Evolutionary conservation across 2,888 invertebrate species (phyloP).

Genomic region (Rotaria macrura): DNA sequence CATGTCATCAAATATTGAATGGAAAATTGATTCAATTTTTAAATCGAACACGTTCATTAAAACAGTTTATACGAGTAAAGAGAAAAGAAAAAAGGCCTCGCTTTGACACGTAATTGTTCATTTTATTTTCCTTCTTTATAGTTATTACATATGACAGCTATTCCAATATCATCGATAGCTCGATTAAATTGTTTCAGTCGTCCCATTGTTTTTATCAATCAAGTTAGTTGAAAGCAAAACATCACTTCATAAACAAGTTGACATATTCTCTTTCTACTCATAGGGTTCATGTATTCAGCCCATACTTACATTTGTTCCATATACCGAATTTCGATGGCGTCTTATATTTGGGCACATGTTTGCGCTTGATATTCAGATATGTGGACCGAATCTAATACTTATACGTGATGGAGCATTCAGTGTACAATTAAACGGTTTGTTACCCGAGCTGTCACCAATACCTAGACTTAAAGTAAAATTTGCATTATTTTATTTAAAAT

Average conservation of each 20-base stretch:
- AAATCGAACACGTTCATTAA: slow-evolving; percentile 3
- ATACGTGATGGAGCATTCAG: neutral
- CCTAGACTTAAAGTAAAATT: neutral
- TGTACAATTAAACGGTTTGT: neutral
- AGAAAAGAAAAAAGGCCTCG: too few relatives aligned
- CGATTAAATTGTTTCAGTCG: neutral
- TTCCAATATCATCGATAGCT: neutral
- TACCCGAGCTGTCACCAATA: neutral
- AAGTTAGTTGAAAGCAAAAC: neutral
- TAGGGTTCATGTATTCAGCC: neutral
- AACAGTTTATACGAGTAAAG: neutral
- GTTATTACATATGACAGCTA: slow-evolving; percentile 12
- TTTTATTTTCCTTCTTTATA: neutral
- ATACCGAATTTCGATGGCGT: slow-evolving; percentile 3
- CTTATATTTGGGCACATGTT: neutral
- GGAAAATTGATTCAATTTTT: neutral
- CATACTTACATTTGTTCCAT: neutral
- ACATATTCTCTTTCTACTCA: too few relatives aligned
- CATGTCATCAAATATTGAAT: neutral
- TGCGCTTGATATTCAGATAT: slow-evolving; percentile 5
- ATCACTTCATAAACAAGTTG: neutral
- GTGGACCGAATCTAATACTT: slow-evolving; percentile 8
- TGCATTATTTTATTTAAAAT: too few relatives aligned
- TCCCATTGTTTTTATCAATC: neutral
- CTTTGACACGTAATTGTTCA: too few relatives aligned